phyloP scores from a whole-genome alignment of 1,140 invertebrate genomes.

The Druon quercuslanigerum region DNA sequence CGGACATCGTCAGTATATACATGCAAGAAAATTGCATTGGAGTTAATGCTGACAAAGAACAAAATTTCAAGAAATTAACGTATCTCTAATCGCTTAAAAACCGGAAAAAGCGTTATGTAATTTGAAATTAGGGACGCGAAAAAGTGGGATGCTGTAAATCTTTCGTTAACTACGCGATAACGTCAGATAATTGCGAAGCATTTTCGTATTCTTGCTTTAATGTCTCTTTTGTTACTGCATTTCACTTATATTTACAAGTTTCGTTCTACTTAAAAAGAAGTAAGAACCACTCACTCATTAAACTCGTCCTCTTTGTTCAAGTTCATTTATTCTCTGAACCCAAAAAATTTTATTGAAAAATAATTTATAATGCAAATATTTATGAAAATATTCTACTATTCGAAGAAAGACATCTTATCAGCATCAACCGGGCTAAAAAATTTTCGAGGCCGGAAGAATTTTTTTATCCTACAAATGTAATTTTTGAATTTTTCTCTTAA shows the following conservation, averaged over 20 bases:
- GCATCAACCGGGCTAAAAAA: too few species aligned
- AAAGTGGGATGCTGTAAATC: conserved; percentile 18
- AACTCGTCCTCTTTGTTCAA: conserved; percentile 12
- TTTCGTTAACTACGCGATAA: conserved; percentile 4
- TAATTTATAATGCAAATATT: too few species aligned
- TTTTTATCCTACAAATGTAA: too few species aligned
- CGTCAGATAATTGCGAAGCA: not conserved
- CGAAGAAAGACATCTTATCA: too few species aligned
- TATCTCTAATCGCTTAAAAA: too few species aligned
- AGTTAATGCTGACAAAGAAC: conserved; percentile 24
- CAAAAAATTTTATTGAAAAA: not conserved
- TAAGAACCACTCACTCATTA: conserved; percentile 6
- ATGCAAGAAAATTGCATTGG: conserved; percentile 19
- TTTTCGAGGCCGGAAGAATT: too few species aligned
- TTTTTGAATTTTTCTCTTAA: too few species aligned
- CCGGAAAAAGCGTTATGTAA: not conserved
- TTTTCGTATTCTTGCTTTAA: conserved; percentile 16
- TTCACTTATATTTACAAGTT: not conserved
- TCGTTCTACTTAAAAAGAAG: not conserved
- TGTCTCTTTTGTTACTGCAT: not conserved
- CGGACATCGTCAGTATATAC: conserved; percentile 39
- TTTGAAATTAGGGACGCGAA: conserved; percentile 14
- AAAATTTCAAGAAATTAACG: too few species aligned
- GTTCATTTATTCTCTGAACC: not conserved
- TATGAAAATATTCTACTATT: too few species aligned